phyloP scores from a whole-genome alignment of 2,797 vertebrate species.

The Protosalanx chinensis region DNA sequence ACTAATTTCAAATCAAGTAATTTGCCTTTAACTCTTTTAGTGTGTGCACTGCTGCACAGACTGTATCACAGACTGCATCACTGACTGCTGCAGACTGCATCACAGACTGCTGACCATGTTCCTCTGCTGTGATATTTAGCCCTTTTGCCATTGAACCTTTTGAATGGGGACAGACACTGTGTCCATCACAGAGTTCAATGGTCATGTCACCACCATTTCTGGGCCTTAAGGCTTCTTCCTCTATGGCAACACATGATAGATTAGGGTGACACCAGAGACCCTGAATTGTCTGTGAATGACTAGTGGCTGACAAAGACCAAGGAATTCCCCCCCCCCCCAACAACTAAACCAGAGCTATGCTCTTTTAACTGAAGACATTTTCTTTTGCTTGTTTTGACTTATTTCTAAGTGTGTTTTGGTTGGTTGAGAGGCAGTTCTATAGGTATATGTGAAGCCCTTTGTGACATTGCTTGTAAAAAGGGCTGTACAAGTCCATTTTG shows the following conservation, averaged over 20 bases:
- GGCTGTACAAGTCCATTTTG: too few species aligned
- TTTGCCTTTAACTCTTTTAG: too few species aligned
- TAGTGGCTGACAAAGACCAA: slow-evolving; percentile 38
- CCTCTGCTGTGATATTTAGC: background rate
- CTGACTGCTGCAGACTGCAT: background rate
- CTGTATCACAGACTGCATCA: too few species aligned
- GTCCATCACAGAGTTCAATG: slow-evolving; percentile 39
- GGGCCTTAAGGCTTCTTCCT: slow-evolving; percentile 26
- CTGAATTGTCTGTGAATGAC: slow-evolving; percentile 42
- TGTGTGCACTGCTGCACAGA: too few species aligned
- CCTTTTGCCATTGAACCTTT: slow-evolving; percentile 4
- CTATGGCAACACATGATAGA: slow-evolving; percentile 50
- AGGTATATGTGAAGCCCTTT: too few species aligned
- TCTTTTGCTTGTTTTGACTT: background rate
- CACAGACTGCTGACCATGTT: slow-evolving; percentile 10
- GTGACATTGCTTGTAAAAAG: too few species aligned
- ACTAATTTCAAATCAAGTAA: slow-evolving; percentile 1
- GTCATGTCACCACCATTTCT: slow-evolving; percentile 39
- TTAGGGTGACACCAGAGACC: slow-evolving; percentile 47
- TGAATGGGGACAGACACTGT: slow-evolving; percentile 8
- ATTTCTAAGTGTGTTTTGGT: too few species aligned
- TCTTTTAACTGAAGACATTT: slow-evolving; percentile 2
- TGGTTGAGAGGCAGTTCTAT: too few species aligned
- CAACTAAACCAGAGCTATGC: slow-evolving; percentile 29
- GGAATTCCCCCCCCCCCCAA: slow-evolving; percentile 5